Evolutionary conservation across 2,888 invertebrate species (phyloP).

Genomic region (Diloba caeruleocephala): DNA sequence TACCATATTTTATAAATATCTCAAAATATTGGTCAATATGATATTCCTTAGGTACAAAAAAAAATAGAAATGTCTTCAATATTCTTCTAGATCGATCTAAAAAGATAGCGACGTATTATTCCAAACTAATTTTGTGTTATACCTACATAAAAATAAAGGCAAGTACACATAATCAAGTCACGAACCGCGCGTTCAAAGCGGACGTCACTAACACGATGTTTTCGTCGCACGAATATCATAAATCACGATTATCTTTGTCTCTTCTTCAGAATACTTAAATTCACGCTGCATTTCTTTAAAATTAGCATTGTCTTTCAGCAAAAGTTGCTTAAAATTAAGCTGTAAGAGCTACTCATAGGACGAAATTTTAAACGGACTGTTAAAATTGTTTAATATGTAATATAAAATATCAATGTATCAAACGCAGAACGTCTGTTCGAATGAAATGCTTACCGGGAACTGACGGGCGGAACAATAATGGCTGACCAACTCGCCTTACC

Average conservation of each 20-base stretch:
- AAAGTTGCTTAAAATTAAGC: not conserved
- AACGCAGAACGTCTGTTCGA: too few relatives aligned
- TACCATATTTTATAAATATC: too few relatives aligned
- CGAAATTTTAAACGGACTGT: too few relatives aligned
- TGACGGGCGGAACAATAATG: too few relatives aligned
- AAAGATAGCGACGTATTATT: constrained; percentile 1
- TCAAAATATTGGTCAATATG: too few relatives aligned
- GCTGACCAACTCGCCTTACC: too few relatives aligned
- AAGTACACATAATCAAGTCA: constrained; percentile 51
- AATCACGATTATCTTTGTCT: constrained; percentile 57
- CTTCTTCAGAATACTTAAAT: constrained; percentile 50
- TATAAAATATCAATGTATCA: too few relatives aligned
- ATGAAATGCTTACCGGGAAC: too few relatives aligned
- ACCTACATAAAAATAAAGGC: constrained; percentile 20
- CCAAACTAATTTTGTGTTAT: not conserved
- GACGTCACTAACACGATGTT: constrained; percentile 46
- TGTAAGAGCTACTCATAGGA: too few relatives aligned
- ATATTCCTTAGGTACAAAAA: too few relatives aligned
- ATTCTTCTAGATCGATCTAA: not conserved
- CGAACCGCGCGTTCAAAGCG: constrained; percentile 32
- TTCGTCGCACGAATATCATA: constrained; percentile 57
- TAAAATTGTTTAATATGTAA: too few relatives aligned
- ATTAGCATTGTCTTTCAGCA: constrained; percentile 4
- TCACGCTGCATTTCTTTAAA: constrained; percentile 14
- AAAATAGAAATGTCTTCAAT: constrained; percentile 3